These are phyloP conservation scores for Spisula solida DNA, from an alignment of 2,888 invertebrate species.

Conservation along the genomic window DNA sequence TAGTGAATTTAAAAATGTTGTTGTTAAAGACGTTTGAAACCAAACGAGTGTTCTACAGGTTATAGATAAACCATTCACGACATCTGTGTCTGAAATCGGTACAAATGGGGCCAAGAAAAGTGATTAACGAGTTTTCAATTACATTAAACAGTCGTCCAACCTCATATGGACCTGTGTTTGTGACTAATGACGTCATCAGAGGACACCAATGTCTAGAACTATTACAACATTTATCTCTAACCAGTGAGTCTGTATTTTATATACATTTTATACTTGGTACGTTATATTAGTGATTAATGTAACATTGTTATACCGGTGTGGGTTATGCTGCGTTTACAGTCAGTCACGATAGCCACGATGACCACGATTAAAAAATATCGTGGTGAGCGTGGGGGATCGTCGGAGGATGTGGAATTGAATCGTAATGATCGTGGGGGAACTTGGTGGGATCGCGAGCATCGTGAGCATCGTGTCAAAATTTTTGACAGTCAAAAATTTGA, in stretches of 20 bases:
- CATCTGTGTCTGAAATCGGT: background rate
- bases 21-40: background rate
- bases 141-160: constrained; percentile 48
- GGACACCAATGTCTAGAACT: constrained; percentile 52
- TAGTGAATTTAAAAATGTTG: background rate
- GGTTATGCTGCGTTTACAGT: too few relatives aligned
- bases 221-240: constrained; percentile 49
- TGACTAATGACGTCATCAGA: constrained; percentile 47
- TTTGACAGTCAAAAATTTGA: too few relatives aligned
- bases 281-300: too few relatives aligned
- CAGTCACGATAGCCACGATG: too few relatives aligned
- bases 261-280: too few relatives aligned
- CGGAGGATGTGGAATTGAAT: too few relatives aligned
- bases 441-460: too few relatives aligned
- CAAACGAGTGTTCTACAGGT: background rate
- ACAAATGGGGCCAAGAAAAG: constrained; percentile 44
- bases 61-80: background rate
- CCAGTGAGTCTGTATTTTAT: constrained; percentile 53
- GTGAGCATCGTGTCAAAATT: too few relatives aligned
- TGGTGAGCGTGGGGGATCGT: too few relatives aligned
- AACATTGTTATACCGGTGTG: too few relatives aligned
- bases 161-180: constrained; percentile 42
- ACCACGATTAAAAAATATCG: too few relatives aligned
- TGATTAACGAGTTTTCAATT: constrained; percentile 53
- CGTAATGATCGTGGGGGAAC: too few relatives aligned